Base-by-base conservation (phyloP, 2,113 vertebrate genomes). In the Equus przewalskii region DNA sequence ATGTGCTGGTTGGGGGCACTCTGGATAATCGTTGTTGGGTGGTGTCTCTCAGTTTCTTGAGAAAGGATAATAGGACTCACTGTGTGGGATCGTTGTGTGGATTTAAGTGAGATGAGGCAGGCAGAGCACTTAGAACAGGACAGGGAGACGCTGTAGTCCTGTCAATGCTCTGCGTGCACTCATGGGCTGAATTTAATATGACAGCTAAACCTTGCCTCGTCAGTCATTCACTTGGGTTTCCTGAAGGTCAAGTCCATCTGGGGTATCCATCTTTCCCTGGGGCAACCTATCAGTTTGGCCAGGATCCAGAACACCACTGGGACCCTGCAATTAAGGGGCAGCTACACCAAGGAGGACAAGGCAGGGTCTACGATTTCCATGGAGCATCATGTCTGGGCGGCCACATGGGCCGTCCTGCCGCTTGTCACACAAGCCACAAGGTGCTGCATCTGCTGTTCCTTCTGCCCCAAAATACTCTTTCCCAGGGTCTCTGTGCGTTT, bases 61-160 rank as follows among this genome's bases (percentile, higher is more conserved):
- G 64, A 41, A 46, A 65, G 14, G 28, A 54, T 26, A n/a, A 46
- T 18, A 44, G 36, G 14, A 7, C 58, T 80, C 24, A 13, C 26
- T 19, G 21, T 1, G 0, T 51, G 67, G 26, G 41, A 19, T 22
- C 24, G 12, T 6, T 56, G 4, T 60, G 46, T 1, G 1, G 46
- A 60, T 51, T 46, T 64, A 36, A n/a, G 24, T 11, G 51, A 49
- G 6, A 3, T 1, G 33, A 75, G 30, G 28, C 21, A 64, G 21
- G 54, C 26, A 62, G 24, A 94, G 49, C 58, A 1, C 64, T 73
- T 19, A 73, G 54, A 67, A 6, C 5, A 76, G 33, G 41, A 30
- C 8, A 2, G 2, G 3, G 10, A 10, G 7, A 36, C 46, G 14
- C 13, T 19, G 6, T 19, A 19, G 65, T 46, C 33, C 62, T 49